These are phyloP conservation scores for Muscicapa adusta DNA, from an alignment of 2,113 vertebrate genomes.

Conservation along the genomic window DNA sequence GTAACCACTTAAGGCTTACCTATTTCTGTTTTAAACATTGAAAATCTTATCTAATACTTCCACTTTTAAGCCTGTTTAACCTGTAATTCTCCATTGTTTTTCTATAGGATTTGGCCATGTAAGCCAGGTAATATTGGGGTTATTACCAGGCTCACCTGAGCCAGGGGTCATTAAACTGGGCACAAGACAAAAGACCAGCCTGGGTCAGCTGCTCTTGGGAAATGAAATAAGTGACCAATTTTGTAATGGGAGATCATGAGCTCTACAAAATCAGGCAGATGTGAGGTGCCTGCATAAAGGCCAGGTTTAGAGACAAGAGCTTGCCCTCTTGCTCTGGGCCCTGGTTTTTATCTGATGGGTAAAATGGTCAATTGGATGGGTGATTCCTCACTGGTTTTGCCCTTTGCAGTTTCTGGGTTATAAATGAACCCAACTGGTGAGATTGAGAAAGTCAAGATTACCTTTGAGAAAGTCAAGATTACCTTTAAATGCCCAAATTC, in stretches of 20 bases:
- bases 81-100: background rate
- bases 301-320: rapidly evolving
- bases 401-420: background rate
- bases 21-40: background rate
- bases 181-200: background rate
- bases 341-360: background rate
- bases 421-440: background rate
- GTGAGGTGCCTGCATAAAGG: background rate
- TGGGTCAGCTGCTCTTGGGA: background rate
- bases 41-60: background rate
- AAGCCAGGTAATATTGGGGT: background rate
- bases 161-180: background rate
- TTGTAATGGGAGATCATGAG: background rate
- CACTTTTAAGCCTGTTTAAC: background rate
- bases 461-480: background rate
- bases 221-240: background rate
- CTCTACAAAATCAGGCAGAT: background rate
- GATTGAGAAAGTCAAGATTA: background rate
- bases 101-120: background rate
- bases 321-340: background rate
- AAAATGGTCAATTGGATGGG: background rate
- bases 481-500: background rate
- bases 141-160: background rate
- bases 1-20: background rate
- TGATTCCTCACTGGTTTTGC: background rate